Evolutionary conservation across 2,888 invertebrate genomes (phyloP).

Genomic region (Tenthredo amoena): DNA sequence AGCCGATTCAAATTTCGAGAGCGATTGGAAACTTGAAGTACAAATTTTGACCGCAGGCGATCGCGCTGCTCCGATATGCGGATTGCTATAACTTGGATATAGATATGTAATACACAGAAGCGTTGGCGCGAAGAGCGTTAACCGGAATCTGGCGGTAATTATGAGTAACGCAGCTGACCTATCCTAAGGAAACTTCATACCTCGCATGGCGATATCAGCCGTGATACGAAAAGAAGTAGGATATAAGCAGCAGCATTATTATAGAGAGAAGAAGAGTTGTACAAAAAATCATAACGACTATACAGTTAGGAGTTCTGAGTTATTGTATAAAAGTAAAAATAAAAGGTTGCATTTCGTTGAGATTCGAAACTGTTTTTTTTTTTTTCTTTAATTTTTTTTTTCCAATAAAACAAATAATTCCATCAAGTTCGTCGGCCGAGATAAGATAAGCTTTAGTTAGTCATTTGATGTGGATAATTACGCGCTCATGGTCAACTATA

Average conservation of each 20-base stretch:
- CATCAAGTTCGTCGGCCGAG: constrained; percentile 16
- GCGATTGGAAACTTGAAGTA: not conserved
- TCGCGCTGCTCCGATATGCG: not conserved
- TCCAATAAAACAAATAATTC: constrained; percentile 12
- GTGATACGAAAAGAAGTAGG: not conserved
- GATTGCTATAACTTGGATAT: not conserved
- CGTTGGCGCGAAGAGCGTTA: not conserved
- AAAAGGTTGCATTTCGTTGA: not conserved
- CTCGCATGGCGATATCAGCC: not conserved
- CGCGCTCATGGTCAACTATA: constrained; percentile 7
- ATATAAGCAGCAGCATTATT: not conserved
- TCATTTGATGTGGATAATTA: constrained; percentile 41
- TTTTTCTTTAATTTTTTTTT: not conserved
- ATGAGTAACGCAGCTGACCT: not conserved
- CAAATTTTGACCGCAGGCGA: not conserved
- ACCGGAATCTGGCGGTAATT: not conserved
- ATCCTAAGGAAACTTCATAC: not conserved
- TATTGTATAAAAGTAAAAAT: not conserved
- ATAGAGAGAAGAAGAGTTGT: not conserved
- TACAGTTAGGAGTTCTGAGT: not conserved
- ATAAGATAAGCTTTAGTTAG: constrained; percentile 9
- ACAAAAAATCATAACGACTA: not conserved
- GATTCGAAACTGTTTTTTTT: not conserved
- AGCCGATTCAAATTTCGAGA: not conserved
- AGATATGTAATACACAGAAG: not conserved